These are phyloP conservation scores for Pterophyllum scalare DNA, from an alignment of 2,113 vertebrate species.

Conservation along the genomic window DNA sequence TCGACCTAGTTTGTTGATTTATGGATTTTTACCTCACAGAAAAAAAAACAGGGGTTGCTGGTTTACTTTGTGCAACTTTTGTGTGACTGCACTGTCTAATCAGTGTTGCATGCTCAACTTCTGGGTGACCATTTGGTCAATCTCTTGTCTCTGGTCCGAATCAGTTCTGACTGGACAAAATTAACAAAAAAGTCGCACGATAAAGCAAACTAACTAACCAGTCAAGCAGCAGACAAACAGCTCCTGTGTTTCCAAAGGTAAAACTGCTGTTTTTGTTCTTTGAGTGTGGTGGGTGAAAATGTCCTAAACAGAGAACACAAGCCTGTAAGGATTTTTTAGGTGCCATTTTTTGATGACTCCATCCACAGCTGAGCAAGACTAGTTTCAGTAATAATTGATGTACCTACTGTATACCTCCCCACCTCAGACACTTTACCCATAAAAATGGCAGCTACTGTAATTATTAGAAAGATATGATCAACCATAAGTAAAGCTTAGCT, in stretches of 20 bases:
- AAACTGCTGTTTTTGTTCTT: neutral
- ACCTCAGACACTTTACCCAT: no score
- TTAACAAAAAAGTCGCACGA: neutral
- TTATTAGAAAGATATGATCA: no score
- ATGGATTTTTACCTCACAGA: neutral
- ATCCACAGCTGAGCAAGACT: neutral
- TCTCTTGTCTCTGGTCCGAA: no score
- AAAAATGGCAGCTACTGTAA: no score
- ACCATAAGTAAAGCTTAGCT: no score
- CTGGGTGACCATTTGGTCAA: no score
- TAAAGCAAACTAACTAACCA: neutral
- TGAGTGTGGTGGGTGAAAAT: neutral
- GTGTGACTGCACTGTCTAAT: rapidly evolving
- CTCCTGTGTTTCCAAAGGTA: no score
- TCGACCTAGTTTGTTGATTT: rapidly evolving
- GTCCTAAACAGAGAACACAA: neutral
- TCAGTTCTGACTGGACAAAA: no score
- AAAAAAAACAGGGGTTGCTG: neutral
- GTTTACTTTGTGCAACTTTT: neutral
- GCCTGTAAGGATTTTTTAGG: neutral
- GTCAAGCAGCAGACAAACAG: neutral
- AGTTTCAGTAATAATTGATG: no score
- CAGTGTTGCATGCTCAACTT: no score
- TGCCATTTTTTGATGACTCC: neutral
- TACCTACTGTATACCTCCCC: no score